Conservation (phyloP, 2,888 invertebrate genomes). For the Epinotia brunnichana region DNA sequence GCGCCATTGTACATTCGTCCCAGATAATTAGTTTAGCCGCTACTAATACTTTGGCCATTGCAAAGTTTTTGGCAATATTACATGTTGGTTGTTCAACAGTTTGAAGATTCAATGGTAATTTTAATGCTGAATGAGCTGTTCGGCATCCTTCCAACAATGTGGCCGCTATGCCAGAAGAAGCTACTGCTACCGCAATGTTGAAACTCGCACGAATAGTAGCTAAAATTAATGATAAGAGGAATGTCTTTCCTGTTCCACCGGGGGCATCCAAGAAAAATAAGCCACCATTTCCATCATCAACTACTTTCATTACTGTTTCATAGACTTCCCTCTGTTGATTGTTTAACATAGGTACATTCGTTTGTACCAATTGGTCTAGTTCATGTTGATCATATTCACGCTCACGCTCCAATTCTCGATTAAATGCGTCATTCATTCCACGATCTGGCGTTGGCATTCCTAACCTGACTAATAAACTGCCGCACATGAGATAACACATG, state of each 20-base stretch:
- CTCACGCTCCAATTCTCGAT: neutral
- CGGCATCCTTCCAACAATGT: constrained; percentile 43
- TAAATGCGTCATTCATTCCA: neutral
- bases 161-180: constrained; percentile 43
- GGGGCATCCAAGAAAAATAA: constrained; percentile 23
- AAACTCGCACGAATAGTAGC: neutral
- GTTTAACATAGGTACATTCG: neutral
- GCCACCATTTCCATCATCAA: constrained; percentile 26
- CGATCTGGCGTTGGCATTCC: neutral
- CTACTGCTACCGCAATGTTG: constrained; percentile 38
- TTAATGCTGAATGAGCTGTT: constrained; percentile 42
- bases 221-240: neutral
- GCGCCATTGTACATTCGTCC: constrained; percentile 43
- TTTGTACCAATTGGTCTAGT: neutral
- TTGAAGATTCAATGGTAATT: constrained; percentile 43
- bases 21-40: constrained; percentile 33
- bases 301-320: neutral
- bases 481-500: neutral
- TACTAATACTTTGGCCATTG: neutral
- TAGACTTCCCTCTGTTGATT: neutral
- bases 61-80: constrained; percentile 41
- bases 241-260: neutral
- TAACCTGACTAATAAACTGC: neutral
- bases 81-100: constrained; percentile 40
- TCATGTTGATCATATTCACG: neutral